These are phyloP conservation scores for Neuroterus valhalla DNA, from an alignment of 1,140 invertebrate genomes.

Conservation along the genomic window DNA sequence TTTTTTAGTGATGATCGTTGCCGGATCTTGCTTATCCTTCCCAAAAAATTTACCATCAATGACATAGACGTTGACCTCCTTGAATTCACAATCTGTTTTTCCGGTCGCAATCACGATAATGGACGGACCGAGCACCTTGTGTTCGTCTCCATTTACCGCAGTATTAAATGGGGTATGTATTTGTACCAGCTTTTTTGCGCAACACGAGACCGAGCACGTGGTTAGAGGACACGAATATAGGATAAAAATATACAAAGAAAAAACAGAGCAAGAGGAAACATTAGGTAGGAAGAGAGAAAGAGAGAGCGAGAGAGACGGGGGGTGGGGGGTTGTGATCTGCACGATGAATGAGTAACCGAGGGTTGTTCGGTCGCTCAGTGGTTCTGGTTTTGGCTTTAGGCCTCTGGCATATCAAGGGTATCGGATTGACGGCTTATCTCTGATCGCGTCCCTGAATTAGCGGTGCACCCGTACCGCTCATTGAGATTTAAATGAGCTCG, in stretches of 20 bases:
- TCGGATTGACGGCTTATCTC: slow-evolving; percentile 57
- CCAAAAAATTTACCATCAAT: too few species aligned
- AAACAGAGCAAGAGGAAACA: slow-evolving; percentile 33
- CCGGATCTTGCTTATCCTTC: too few species aligned
- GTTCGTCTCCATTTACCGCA: not conserved
- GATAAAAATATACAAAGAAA: slow-evolving; percentile 5
- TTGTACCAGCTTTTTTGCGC: slow-evolving; percentile 41
- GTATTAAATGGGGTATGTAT: not conserved
- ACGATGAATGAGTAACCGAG: slow-evolving; percentile 48
- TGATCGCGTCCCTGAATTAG: slow-evolving; percentile 55
- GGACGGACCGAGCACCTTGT: too few species aligned
- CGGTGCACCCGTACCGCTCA: slow-evolving; percentile 50
- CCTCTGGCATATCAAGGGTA: slow-evolving; percentile 56
- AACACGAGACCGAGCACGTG: slow-evolving; percentile 51
- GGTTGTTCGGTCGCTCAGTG: slow-evolving; percentile 36
- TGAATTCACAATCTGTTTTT: too few species aligned
- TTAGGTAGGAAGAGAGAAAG: slow-evolving; percentile 32
- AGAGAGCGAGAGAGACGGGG: slow-evolving; percentile 33
- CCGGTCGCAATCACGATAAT: too few species aligned
- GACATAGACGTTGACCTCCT: too few species aligned
- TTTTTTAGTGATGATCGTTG: too few species aligned
- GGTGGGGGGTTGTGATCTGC: slow-evolving; percentile 46
- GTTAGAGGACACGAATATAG: slow-evolving; percentile 30
- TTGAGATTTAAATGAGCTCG: slow-evolving; percentile 52
- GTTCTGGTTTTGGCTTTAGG: slow-evolving; percentile 51